Conservation (phyloP, 1,140 invertebrate species). For the Lysiphlebus fabarum region DNA sequence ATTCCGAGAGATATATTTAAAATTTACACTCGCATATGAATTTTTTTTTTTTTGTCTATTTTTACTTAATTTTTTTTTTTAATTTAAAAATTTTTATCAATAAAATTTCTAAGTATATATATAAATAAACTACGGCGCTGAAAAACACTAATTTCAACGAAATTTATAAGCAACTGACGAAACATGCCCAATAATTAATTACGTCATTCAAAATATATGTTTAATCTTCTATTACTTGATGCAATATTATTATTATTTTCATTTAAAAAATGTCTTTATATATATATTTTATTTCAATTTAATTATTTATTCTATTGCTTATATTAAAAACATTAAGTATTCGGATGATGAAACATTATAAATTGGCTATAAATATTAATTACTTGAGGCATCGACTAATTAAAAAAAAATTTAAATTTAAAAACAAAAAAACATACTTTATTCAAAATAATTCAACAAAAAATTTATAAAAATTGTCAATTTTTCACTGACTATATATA, state of each 20-base stretch:
- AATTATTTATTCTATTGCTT: background rate
- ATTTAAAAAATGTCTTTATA: conserved; percentile 21
- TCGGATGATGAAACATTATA: background rate
- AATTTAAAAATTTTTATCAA: conserved; percentile 15
- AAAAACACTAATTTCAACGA: conserved; percentile 33
- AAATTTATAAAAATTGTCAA: conserved; percentile 24
- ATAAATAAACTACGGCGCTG: conserved; percentile 28
- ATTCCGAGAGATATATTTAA: background rate
- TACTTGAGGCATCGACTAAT: conserved; percentile 22
- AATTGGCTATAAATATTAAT: conserved; percentile 2
- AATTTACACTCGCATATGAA: conserved; percentile 15
- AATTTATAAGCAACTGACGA: conserved; percentile 46
- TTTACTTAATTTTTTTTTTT: conserved; percentile 13
- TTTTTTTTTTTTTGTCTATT: conserved; percentile 5
- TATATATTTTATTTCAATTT: conserved; percentile 2
- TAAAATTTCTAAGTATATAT: conserved; percentile 26
- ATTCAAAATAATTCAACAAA: background rate
- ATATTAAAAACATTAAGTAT: conserved; percentile 7
- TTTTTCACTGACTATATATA: conserved; percentile 24
- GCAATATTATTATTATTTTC: conserved; percentile 27
- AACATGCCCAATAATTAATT: conserved; percentile 52
- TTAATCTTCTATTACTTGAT: conserved; percentile 37
- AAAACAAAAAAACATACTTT: background rate
- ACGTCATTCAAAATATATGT: conserved; percentile 43
- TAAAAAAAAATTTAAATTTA: conserved; percentile 14